These are phyloP conservation scores for Kryptolebias marmoratus DNA, from an alignment of 2,113 vertebrate genomes.

Conservation along the genomic window DNA sequence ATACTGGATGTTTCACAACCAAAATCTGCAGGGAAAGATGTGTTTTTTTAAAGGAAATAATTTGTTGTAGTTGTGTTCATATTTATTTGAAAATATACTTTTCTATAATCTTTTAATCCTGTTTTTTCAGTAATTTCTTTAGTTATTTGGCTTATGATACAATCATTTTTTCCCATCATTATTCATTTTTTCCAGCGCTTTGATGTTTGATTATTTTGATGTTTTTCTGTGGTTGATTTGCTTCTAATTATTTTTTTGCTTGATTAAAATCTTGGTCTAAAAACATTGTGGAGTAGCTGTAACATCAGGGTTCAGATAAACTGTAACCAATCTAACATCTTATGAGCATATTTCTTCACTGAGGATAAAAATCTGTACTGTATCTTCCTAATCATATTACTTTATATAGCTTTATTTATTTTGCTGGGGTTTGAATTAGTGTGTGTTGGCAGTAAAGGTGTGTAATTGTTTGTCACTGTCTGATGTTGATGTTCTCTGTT, in stretches of 20 bases:
- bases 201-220: constrained; percentile 51
- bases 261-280: constrained; percentile 25
- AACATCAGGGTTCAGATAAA: neutral
- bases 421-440: neutral
- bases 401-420: neutral
- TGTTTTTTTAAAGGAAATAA: no score
- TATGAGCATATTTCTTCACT: neutral
- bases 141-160: constrained; percentile 26
- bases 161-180: constrained; percentile 49
- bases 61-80: constrained; percentile 4
- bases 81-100: constrained; percentile 7
- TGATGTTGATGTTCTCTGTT: neutral
- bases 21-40: no score
- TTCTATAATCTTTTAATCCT: constrained; percentile 44
- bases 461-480: neutral
- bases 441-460: neutral
- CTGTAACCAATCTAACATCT: neutral
- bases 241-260: constrained; percentile 21
- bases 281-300: neutral
- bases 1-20: no score
- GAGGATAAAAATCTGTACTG: no score
- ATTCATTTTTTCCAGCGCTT: constrained; percentile 50
- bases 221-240: constrained; percentile 30
- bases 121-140: constrained; percentile 24
- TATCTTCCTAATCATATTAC: no score